Base-by-base conservation (phyloP, 2,113 vertebrate species). In the Anser brachyrhynchus region DNA sequence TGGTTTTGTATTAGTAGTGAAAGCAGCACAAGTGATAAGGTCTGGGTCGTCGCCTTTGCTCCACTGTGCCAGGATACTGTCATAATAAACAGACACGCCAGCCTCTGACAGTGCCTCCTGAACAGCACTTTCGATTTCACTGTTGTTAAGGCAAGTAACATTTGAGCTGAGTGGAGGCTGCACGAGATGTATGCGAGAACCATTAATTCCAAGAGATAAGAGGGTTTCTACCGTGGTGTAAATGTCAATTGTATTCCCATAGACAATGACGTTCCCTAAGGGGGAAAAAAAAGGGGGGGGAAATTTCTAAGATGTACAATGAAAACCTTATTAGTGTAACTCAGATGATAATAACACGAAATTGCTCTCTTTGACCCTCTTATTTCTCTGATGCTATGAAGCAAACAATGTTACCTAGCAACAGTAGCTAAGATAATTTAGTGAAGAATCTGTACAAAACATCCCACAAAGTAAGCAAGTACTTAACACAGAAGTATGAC, bases 251-350 rank as follows among this genome's bases (percentile, higher is more conserved):
- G 97, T 98, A 95, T 97, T 98, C 59, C 99, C 99, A 25, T 99
- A 99, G 85, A 99, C 97, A 70, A 99, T 97, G 72, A 98, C 61
- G 13, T 98, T 97, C 83, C 98, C 99, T 99, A 85, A 89, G 90
- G 91, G 75, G 69, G 19, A 12, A 52, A 70, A 43, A 79, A 43
- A 78, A 92, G 89, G 57, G 31, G 52, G 39, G 54, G 37, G 15
- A 77, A 78, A 81, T 86, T 81, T 95, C 88, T 84, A 96, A 97
- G 96, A 92, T 9, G 35, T 16, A 97, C 64, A 96, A 97, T 94
- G 95, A 96, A 95, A 94, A 94, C 70, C 85, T 96, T 97, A 97
- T 97, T 98, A 98, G 97, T 93, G 41, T 89, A 97, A 96, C 94
- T 95, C 93, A 92, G 94, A 97, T 93, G 89, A 93, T 97, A 96